Evolutionary conservation across 1,140 invertebrate genomes (phyloP), one percentile per base, ranked within the genome.

Genomic region (Aphis gossypii): DNA sequence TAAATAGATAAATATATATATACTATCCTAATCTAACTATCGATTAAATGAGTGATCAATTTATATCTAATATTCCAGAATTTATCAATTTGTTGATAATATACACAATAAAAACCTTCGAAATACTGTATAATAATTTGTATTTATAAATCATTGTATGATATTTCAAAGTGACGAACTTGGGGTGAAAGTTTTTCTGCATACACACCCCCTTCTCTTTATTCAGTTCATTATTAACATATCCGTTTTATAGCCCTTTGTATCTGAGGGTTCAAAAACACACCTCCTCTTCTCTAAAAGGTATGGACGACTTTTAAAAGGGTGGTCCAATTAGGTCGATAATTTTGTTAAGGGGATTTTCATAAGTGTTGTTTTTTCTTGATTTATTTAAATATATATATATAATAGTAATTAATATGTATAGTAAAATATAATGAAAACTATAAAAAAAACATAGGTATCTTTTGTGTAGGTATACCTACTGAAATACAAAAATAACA

Each of bases 241-340:
- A 41, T 56, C 51, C 88, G 23, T 90, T 56, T 56, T 90, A 44
- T 54, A 90, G 9, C 21, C 51, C 88, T 90, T 1, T 56, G 23
- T 38, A 51, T 87, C 2, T 48, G 2, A 88, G 51, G 88, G 88
- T 90, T 41, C 23, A 56, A 56, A 25, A 56, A 41, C 35, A 90
- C 88, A 41, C 88, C 88, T 90, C 48, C 88, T 90, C 48, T 23
- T 90, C 9, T 56, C 11, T 35, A 41, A 56, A 90, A 56, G 51
- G 21, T n/a, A 88, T 23, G 30, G 14, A 23, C 11, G 30, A 38
- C 25, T 38, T 56, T 35, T 23, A 56, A 88, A 56, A 90, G 51
- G 88, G 88, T 90, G 88, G 88, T 48, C 51, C 88, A 90, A 90
- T 90, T 90, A 90, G 88, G 88, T 90, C 38, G 35, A 56, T 90